Evolutionary conservation across 2,797 vertebrate species (phyloP).

Genomic region (Lepus townsendii): DNA sequence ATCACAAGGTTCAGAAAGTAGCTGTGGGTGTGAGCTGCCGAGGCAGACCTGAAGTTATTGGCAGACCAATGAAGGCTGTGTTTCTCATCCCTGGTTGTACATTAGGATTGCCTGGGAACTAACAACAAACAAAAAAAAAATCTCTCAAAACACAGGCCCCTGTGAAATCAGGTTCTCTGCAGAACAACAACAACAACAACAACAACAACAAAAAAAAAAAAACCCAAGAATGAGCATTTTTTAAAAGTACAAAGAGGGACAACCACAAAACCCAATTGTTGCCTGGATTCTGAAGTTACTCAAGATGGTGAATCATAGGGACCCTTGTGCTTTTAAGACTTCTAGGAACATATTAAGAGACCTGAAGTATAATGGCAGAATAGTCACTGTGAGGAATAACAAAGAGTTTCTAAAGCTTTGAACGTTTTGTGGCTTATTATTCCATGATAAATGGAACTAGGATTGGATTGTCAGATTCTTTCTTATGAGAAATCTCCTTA

Average conservation of each 20-base stretch:
- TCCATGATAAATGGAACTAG: slow-evolving; percentile 5
- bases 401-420: slow-evolving; percentile 27
- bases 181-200: background rate
- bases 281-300: background rate
- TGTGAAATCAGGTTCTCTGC: background rate
- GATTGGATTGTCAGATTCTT: background rate
- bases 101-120: background rate
- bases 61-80: background rate
- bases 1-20: background rate
- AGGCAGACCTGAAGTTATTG: background rate
- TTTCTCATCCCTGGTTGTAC: background rate
- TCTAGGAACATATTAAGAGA: background rate
- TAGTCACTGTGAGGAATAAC: background rate
- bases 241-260: background rate
- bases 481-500: background rate
- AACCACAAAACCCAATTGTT: background rate
- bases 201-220: background rate
- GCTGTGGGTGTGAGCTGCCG: background rate
- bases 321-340: slow-evolving; percentile 33
- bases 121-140: background rate
- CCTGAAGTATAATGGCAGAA: background rate
- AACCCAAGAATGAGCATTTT: background rate
- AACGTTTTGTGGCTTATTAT: slow-evolving; percentile 30
- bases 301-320: background rate
- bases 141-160: background rate